These are phyloP conservation scores for Petrocephalus sullivani DNA, from an alignment of 2,797 vertebrate species.

Conservation along the genomic window DNA sequence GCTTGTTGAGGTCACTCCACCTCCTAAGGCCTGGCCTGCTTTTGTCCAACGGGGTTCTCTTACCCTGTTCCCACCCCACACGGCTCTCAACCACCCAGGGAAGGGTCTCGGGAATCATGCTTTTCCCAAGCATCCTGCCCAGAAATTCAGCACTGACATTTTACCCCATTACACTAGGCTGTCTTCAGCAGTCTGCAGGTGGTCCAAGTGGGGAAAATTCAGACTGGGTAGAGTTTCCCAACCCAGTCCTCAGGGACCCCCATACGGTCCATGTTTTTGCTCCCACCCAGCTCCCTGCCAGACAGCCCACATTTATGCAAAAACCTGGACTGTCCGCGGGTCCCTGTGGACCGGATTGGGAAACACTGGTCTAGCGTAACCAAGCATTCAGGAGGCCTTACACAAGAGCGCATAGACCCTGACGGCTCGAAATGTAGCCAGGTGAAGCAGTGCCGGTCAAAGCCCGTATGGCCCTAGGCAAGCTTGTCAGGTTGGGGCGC, in stretches of 20 bases:
- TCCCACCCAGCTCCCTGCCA: not conserved
- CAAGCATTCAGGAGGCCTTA: conserved; percentile 25
- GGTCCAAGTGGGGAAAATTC: conserved; percentile 37
- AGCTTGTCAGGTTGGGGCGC: not conserved
- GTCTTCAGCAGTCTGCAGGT: conserved; percentile 32
- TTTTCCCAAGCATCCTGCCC: conserved; percentile 41
- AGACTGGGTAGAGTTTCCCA: conserved; percentile 25
- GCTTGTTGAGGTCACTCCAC: not conserved
- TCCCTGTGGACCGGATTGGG: too few species aligned
- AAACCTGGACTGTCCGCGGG: too few species aligned
- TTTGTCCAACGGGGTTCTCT: conserved; percentile 38
- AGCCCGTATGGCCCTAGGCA: too few species aligned
- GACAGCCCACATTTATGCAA: too few species aligned
- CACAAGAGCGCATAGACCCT: conserved; percentile 11
- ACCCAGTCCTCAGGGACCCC: not conserved
- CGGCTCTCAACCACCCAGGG: conserved; percentile 12
- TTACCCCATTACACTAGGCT: conserved; percentile 53
- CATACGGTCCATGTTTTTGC: not conserved
- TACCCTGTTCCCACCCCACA: conserved; percentile 47
- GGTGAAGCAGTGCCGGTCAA: conserved; percentile 17
- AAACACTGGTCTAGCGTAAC: conserved; percentile 33
- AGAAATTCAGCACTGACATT: conserved; percentile 55
- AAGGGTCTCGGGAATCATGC: not conserved
- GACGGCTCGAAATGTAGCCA: not conserved
- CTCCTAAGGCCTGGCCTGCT: conserved; percentile 46